Evolutionary conservation across 2,888 invertebrate genomes (phyloP).

Genomic region (Microchrysa polita): DNA sequence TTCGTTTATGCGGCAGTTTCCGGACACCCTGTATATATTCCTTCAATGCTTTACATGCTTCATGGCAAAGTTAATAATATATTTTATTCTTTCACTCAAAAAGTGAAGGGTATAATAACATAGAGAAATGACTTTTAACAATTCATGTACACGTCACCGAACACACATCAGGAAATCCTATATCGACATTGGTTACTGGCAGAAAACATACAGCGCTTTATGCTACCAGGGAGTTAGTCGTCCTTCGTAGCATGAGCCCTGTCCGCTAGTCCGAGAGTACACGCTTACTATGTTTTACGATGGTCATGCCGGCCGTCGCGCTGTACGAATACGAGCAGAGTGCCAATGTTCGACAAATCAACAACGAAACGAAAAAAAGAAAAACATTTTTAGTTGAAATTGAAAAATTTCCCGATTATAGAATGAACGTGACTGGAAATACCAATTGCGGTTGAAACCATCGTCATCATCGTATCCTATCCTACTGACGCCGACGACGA

Average conservation of each 20-base stretch:
- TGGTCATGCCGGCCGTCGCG: neutral
- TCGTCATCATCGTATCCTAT: neutral
- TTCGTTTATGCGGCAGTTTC: too few species aligned
- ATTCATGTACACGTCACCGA: neutral
- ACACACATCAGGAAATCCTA: neutral
- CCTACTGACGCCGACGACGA: too few species aligned
- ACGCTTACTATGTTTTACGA: conserved; percentile 5
- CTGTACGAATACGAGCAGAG: too few species aligned
- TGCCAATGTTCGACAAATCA: conserved; percentile 47
- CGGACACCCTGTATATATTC: too few species aligned
- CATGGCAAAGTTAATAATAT: too few species aligned
- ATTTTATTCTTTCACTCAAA: too few species aligned
- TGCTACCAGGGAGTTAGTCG: neutral
- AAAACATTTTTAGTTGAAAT: conserved; percentile 50
- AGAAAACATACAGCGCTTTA: neutral
- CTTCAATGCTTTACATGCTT: too few species aligned
- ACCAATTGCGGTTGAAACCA: conserved; percentile 43
- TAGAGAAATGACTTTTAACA: neutral
- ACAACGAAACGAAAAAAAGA: conserved; percentile 48
- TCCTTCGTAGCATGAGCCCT: neutral
- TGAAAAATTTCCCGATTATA: conserved; percentile 50
- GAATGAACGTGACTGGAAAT: conserved; percentile 50
- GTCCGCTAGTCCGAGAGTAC: neutral
- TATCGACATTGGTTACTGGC: too few species aligned
- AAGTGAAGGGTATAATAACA: too few species aligned